Conservation (phyloP, 2,113 vertebrate genomes). For the Rhinolophus sinicus region DNA sequence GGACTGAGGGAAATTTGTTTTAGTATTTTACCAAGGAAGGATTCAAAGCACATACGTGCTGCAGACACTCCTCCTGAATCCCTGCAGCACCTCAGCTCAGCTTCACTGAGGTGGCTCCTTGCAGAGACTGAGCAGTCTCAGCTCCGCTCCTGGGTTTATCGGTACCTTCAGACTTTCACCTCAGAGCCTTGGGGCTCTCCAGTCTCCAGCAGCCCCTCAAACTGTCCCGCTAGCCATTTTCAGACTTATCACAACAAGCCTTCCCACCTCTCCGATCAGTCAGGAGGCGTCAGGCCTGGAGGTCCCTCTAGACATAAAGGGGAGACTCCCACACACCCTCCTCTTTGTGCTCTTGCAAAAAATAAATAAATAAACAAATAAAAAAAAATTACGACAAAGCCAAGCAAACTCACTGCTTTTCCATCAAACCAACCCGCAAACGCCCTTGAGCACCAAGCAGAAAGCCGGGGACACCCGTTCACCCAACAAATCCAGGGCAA, state of each 20-base stretch:
- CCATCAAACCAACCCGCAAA: background rate
- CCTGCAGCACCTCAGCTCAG: too few relatives aligned
- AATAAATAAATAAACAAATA: too few relatives aligned
- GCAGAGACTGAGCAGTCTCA: background rate
- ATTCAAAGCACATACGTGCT: background rate
- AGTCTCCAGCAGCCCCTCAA: background rate
- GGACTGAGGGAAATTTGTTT: background rate
- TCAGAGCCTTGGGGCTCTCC: background rate
- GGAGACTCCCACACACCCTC: background rate
- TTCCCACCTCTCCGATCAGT: accelerated
- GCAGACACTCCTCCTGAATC: background rate
- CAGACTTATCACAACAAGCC: background rate
- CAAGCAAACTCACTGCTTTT: background rate
- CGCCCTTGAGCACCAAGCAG: background rate
- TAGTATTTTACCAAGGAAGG: background rate
- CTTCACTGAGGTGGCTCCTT: background rate
- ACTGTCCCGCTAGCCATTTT: too few relatives aligned
- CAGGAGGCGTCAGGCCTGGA: too few relatives aligned
- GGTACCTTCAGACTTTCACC: too few relatives aligned
- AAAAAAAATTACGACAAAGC: background rate
- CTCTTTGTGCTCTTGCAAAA: background rate
- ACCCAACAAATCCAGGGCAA: background rate
- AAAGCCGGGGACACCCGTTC: background rate
- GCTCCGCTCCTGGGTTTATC: background rate
- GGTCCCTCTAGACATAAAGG: background rate